Percentiles rank a stretch among this genome's conserved stretches.
phyloP scores from a whole-genome alignment of 2,113 vertebrate species.

The Cebus imitator region DNA sequence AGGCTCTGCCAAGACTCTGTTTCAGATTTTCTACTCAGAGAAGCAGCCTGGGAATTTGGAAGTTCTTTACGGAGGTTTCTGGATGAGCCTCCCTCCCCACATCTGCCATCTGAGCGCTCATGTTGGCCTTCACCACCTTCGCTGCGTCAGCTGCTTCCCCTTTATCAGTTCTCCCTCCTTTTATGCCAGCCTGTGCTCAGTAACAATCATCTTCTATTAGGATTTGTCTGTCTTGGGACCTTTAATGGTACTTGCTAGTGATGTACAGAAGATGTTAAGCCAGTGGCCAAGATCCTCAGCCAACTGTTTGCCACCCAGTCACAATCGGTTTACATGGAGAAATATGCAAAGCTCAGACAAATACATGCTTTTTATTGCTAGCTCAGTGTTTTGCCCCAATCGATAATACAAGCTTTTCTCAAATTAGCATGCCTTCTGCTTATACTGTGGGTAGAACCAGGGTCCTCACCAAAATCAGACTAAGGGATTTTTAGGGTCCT shows the following conservation, averaged over 20 bases:
- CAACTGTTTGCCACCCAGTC: neutral
- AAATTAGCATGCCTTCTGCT: neutral
- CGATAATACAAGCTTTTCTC: neutral
- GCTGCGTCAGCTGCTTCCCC: neutral
- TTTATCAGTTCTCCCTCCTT: neutral
- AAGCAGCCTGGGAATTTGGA: slow-evolving; percentile 39
- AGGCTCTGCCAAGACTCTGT: slow-evolving; percentile 47
- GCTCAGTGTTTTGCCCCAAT: neutral
- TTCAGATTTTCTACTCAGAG: slow-evolving; percentile 54
- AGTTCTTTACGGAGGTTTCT: neutral
- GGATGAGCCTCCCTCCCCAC: neutral
- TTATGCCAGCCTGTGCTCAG: neutral
- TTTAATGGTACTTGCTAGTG: neutral
- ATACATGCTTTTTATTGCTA: neutral
- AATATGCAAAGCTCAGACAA: neutral
- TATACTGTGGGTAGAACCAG: neutral
- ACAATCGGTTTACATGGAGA: neutral
- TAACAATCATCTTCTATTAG: neutral
- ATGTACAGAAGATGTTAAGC: neutral
- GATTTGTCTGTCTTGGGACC: neutral
- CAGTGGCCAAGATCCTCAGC: neutral
- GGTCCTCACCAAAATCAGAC: neutral
- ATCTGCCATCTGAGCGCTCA: neutral
- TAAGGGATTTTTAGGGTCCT: neutral
- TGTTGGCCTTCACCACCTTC: neutral